Percentiles rank a stretch among this genome's conserved stretches.
Evolutionary conservation across 2,113 vertebrate genomes (phyloP).

Genomic region (Monarcha castaneiventris): DNA sequence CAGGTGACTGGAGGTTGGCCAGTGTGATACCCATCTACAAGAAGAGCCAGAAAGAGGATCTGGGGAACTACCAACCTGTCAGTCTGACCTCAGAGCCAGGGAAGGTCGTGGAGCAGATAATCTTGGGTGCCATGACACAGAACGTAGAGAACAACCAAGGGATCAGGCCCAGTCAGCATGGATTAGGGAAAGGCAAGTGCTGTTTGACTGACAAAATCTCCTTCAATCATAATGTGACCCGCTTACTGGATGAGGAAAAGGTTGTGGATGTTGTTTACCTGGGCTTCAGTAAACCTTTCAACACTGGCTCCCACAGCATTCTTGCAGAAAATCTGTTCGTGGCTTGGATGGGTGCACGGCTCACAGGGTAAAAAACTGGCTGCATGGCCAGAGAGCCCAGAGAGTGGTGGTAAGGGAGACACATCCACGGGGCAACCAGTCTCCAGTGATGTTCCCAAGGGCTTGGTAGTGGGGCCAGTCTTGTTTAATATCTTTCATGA

Average conservation of each 20-base stretch:
- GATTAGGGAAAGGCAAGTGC: background rate
- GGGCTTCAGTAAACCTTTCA: background rate
- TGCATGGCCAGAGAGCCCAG: background rate
- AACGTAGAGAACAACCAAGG: background rate
- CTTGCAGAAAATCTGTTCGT: background rate
- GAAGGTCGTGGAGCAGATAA: background rate
- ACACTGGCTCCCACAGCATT: background rate
- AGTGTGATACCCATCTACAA: background rate
- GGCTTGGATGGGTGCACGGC: accelerated
- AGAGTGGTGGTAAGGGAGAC: background rate
- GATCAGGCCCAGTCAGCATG: background rate
- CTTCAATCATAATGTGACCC: background rate
- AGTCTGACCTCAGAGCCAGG: background rate
- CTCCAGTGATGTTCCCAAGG: background rate
- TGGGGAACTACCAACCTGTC: background rate
- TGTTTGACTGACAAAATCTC: background rate
- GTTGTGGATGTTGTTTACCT: background rate
- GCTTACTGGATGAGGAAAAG: background rate
- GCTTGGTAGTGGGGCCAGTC: background rate
- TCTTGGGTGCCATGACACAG: background rate
- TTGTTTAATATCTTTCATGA: background rate
- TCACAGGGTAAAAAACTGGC: background rate
- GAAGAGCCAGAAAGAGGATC: background rate
- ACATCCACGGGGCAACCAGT: background rate
- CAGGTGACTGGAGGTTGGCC: background rate